Percentiles rank a stretch among this genome's conserved stretches.
These are phyloP conservation scores for Hesperophylax magnus DNA, from an alignment of 1,140 invertebrate species.

Conservation along the genomic window DNA sequence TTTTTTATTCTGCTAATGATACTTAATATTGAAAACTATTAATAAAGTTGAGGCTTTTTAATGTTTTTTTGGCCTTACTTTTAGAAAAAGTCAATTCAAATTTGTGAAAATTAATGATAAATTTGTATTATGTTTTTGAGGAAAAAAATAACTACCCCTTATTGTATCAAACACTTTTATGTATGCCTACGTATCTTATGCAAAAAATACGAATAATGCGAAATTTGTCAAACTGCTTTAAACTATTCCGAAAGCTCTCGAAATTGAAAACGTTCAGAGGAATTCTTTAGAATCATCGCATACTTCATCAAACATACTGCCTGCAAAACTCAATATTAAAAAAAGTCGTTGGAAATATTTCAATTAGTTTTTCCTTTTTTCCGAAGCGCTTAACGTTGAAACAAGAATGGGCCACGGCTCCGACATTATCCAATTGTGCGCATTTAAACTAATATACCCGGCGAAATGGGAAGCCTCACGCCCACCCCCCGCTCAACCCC, in stretches of 20 bases:
- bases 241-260: conserved; percentile 12
- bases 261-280: background rate
- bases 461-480: conserved; percentile 2
- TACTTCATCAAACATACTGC: conserved; percentile 24
- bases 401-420: background rate
- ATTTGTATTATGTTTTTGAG: too few species aligned
- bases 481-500: background rate
- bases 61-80: too few species aligned
- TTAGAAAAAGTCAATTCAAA: too few species aligned
- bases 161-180: too few species aligned
- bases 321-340: conserved; percentile 24
- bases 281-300: background rate
- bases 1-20: too few species aligned
- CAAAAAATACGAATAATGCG: background rate
- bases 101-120: too few species aligned
- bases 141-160: too few species aligned
- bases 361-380: conserved; percentile 26
- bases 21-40: too few species aligned
- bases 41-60: too few species aligned
- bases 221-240: background rate
- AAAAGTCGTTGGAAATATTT: conserved; percentile 38
- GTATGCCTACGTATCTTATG: too few species aligned
- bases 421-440: conserved; percentile 52
- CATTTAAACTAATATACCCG: conserved; percentile 57
- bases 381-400: conserved; percentile 16